Evolutionary conservation across 1,140 invertebrate genomes (phyloP), one percentile per base, ranked within the genome.

Genomic region (Colletes gigas): DNA sequence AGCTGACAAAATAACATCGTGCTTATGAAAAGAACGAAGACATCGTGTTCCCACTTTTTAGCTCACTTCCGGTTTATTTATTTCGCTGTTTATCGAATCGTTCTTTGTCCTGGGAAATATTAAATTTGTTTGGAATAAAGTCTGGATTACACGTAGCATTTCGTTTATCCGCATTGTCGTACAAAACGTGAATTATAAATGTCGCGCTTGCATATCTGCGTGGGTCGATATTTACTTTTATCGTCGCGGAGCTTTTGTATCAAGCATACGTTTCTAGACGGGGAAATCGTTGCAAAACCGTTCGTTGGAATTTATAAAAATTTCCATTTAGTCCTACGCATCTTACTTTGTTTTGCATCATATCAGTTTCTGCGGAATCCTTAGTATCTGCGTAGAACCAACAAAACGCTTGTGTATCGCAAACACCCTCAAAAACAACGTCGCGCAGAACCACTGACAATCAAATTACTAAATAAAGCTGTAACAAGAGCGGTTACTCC

Each of bases 381-480:
- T 12, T 10, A 5, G 0, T 55, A 4, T 55, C 54, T n/a, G 10
- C 10, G 9, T 5, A 14, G 10, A 9, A 14, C 15, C 15, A 7
- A 55, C 9, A 55, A 55, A 55, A 17, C 9, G 5, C 52, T 55
- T 17, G 17, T 17, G 4, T n/a, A 41, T 10, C 14, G 12, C 7
- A 14, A 8, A 21, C n/a, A 66, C 30, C 12, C 9, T 30, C 17
- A 14, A 59, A 59, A 17, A 44, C 65, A 50, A 50, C 44, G 21
- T 30, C 12, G 10, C 4, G 17, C 19, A 30, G 9, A 41, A 54
- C 14, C 54, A 21, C 10, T 59, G n/a, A 21, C 39, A 47, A 55
- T 69, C n/a, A n/a, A 63, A 77, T 70, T 65, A n/a, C 66, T 44
- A 77, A 55, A 81, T 62, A 77, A 55, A 65, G 44, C 5, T 70